These are phyloP conservation scores for Orchestia grillus DNA, from an alignment of 1,140 invertebrate species.

Conservation along the genomic window DNA sequence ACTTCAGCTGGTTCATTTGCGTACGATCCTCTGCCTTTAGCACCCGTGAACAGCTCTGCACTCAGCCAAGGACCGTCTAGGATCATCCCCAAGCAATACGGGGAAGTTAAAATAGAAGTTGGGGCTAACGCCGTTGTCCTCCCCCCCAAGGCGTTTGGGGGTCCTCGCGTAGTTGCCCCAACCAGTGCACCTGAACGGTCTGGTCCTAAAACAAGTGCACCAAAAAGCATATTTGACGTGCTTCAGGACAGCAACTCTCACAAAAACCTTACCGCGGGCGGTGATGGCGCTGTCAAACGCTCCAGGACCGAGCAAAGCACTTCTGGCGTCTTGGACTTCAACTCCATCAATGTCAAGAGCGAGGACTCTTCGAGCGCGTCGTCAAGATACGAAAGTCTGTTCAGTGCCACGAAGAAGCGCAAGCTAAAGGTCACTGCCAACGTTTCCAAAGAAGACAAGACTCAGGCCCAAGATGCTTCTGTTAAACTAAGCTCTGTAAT, in stretches of 20 bases:
- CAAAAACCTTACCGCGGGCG: neutral
- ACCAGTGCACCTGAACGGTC: neutral
- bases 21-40: conserved; percentile 33
- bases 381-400: conserved; percentile 24
- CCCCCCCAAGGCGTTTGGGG: neutral
- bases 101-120: neutral
- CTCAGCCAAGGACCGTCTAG: conserved; percentile 20
- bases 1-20: neutral
- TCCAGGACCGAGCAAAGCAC: neutral
- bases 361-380: conserved; percentile 47
- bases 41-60: neutral
- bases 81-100: neutral
- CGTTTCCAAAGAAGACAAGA: neutral
- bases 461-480: neutral
- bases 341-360: neutral
- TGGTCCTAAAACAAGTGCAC: neutral
- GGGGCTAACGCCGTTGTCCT: too few species aligned
- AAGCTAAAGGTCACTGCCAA: neutral
- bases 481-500: conserved; percentile 33
- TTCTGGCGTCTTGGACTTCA: neutral
- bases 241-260: conserved; percentile 57
- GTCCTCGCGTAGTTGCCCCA: neutral
- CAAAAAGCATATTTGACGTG: conserved; percentile 46
- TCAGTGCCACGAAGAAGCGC: neutral
- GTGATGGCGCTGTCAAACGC: neutral